Evolutionary conservation across 2,113 vertebrate genomes (phyloP).

Genomic region (Mirounga angustirostris): DNA sequence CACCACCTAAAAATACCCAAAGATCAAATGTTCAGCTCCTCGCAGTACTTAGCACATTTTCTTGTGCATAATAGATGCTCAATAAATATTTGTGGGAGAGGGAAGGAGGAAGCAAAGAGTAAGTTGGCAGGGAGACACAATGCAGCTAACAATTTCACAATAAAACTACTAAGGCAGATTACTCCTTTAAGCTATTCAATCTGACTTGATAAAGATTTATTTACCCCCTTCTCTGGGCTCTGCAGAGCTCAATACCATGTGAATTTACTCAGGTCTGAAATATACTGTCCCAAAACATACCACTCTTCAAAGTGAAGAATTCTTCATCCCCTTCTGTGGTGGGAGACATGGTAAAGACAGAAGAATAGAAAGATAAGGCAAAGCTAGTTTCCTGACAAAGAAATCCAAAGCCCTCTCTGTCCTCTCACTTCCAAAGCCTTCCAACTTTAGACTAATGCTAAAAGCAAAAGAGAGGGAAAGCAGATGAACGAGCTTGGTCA

Average conservation of each 20-base stretch:
- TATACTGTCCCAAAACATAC: not conserved
- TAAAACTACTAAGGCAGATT: not conserved
- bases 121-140: not conserved
- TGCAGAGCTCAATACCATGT: not conserved
- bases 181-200: not conserved
- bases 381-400: not conserved
- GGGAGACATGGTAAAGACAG: not conserved
- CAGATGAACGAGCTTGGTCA: conserved; percentile 47
- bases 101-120: not conserved
- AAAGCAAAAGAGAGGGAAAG: conserved; percentile 1
- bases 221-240: not conserved
- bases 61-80: not conserved
- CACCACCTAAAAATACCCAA: not conserved
- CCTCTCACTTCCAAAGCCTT: conserved; percentile 14
- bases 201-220: not conserved
- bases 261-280: conserved; percentile 38
- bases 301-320: not conserved
- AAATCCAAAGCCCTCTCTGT: conserved; percentile 11
- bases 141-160: not conserved
- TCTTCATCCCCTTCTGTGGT: not conserved
- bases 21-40: not conserved
- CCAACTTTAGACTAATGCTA: not conserved
- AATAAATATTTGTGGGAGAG: not conserved
- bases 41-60: not conserved
- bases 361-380: not conserved